Base-by-base conservation (phyloP, 2,113 vertebrate species). In the Budorcas taxicolor region DNA sequence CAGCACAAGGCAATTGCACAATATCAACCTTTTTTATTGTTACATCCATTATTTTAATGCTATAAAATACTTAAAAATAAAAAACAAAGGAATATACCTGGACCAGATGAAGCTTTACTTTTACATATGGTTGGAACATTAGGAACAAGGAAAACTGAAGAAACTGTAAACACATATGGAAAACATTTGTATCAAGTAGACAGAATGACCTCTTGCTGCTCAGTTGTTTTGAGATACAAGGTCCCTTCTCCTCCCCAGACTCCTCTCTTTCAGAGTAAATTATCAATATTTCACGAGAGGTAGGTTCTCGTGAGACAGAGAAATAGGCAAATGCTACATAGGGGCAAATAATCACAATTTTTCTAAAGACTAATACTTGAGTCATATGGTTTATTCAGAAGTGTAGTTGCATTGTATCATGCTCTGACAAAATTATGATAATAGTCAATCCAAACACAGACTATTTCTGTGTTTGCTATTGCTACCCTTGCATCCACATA, bases 361-460 rank as follows among this genome's bases (percentile, higher is more conserved):
- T 95, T 97, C 85, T 90, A 96, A 97, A 90, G 91, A 93, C 55
- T 94, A 85, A 80, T 76, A 81, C 58, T 92, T 96, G 92, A 98
- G 33, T 95, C 95, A 53, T 97, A 36, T 58, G 95, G 92, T 58
- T 86, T 97, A 94, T 97, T 95, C 62, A 95, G 52, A 94, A 82
- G 95, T 45, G 16, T 36, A 58, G 17, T 58, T 88, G 21, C 45
- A 87, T 58, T 95, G 17, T 71, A 94, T 96, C 33, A 91, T 84
- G 97, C 94, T 96, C 90, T 98, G 83, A 94, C 40, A 97, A 98
- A 98, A 97, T 55, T 36, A 33, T 83, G 82, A 76, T 87, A 52
- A 85, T 83, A 60, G 19, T 90, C 17, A 80, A 87, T 86, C 45
- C 85, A 50, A 90, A 90, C 60, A 50, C 7, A 81, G n/a, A 19